Evolutionary conservation across 2,797 vertebrate genomes (phyloP), one percentile per base, ranked within the genome.

Genomic region (Enoplosus armatus): DNA sequence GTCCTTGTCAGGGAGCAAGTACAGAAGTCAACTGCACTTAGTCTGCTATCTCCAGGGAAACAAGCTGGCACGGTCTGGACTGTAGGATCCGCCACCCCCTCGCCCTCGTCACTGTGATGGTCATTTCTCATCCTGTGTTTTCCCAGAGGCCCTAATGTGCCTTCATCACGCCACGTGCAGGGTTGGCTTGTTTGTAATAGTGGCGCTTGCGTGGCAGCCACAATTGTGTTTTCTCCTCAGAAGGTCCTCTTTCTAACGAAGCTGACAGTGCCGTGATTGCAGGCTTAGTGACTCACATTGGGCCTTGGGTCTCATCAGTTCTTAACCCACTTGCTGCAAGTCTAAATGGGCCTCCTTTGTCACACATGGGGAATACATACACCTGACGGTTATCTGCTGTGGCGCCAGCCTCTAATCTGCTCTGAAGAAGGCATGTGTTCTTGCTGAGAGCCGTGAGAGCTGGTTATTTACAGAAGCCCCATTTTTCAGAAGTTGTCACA

Each of bases 1-100:
- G 85, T 81, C 72, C 68, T 76, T 87, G 84, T 89, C 87, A 89
- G 24, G 69, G 69, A 70, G 62, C 54, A 53, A 85, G 75, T 35
- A 55, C 61, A 60, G 64, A 79, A 80, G 82, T 87, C 84, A 79
- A 33, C 60, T 2, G 1, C 77, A 63, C 81, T 80, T 70, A 62
- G 70, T 59, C 54, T 69, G 54, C 58, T 43, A 35, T 84, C 91
- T 90, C 86, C 39, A 24, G 80, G 87, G 86, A 73, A 81, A 76
- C 65, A 22, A 70, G 54, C 74, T 48, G 29, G 48, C 48, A 12
- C 26, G 11, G 35, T 48, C 31, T 24, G n/a, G 47, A 24, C 29
- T 63, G 65, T 43, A 45, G 63, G 59, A 72, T 50, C 69, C 22
- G 18, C 53, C 0, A 3, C 15, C 67, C 48, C 78, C 81, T 79